phyloP scores from a whole-genome alignment of 2,113 vertebrate species.

The Motacilla tschutschensis region DNA sequence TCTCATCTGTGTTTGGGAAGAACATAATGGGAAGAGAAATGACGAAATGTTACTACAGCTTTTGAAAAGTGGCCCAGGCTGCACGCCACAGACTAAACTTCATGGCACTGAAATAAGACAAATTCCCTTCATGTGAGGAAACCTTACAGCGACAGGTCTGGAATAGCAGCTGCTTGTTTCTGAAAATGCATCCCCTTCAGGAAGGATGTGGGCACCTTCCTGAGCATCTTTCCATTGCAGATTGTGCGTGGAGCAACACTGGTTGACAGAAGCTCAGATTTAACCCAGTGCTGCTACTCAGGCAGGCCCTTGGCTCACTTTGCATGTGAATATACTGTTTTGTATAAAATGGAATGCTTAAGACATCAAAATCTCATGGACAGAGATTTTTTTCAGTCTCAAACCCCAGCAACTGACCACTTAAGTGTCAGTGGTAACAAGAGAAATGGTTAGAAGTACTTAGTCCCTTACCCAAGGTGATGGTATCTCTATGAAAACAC shows the following conservation, averaged over 20 bases:
- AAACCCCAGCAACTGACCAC: neutral
- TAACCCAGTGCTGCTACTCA: neutral
- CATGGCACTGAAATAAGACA: neutral
- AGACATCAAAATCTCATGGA: neutral
- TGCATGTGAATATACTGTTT: neutral
- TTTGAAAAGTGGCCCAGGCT: neutral
- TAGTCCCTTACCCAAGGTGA: neutral
- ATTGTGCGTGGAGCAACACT: accelerated
- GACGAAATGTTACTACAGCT: neutral
- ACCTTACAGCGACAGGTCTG: neutral
- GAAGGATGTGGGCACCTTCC: neutral
- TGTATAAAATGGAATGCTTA: neutral
- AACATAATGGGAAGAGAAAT: neutral
- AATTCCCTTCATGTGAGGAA: neutral
- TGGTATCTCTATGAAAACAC: neutral
- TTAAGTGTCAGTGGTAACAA: neutral
- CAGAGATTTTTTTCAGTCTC: neutral
- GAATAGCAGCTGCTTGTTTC: neutral
- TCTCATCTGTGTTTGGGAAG: neutral
- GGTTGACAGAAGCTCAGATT: neutral
- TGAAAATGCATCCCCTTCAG: neutral
- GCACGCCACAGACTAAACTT: neutral
- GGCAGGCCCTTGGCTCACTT: neutral
- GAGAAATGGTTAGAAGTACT: neutral
- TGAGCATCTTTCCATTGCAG: neutral